Percentiles rank a stretch among this genome's conserved stretches.
Evolutionary conservation across 2,113 vertebrate genomes (phyloP).

Genomic region (Chaetorhynchus papuensis): DNA sequence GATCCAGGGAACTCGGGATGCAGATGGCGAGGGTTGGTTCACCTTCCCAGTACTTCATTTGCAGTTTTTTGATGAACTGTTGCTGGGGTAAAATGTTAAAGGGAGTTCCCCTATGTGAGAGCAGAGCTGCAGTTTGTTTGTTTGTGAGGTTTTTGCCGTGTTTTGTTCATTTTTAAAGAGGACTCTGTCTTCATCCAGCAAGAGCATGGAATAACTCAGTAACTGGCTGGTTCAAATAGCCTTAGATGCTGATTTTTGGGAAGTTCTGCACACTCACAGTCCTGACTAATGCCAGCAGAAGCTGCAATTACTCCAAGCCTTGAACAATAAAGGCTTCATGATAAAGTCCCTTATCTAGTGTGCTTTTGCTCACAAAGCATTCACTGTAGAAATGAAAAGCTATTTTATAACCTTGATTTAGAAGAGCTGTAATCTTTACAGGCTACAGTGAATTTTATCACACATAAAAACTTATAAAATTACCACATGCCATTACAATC

Average conservation of each 20-base stretch:
- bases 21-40: neutral
- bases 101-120: neutral
- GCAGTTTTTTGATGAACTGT: neutral
- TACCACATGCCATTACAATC: neutral
- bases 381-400: slow-evolving; percentile 5
- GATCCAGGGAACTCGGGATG: neutral
- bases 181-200: neutral
- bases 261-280: neutral
- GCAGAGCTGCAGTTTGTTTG: neutral
- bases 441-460: neutral
- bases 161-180: neutral
- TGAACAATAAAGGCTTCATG: neutral
- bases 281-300: neutral
- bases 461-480: neutral
- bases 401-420: neutral
- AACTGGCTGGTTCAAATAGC: neutral
- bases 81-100: neutral
- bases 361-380: neutral
- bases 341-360: neutral
- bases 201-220: neutral
- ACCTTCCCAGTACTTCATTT: neutral
- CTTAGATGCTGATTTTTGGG: neutral
- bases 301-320: neutral
- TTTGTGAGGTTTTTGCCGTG: neutral
- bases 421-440: neutral